Conservation (phyloP, 2,888 invertebrate genomes). For the Plagodis dolabraria region DNA sequence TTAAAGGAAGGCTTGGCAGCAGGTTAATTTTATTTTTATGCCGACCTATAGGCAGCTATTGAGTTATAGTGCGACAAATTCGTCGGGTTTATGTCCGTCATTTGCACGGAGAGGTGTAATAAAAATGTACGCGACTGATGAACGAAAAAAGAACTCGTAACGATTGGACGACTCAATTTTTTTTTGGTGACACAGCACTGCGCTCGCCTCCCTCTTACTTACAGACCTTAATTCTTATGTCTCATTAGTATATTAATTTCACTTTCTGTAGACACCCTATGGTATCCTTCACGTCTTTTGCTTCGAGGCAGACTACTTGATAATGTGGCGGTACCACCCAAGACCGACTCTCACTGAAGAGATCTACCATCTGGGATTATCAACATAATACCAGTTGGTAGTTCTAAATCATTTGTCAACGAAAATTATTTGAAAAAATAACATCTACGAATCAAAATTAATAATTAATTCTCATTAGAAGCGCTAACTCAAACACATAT, state of each 20-base stretch:
- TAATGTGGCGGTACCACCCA: too few relatives aligned
- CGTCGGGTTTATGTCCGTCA: slow-evolving; percentile 6
- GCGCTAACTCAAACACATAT: slow-evolving; percentile 8
- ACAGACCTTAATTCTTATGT: too few relatives aligned
- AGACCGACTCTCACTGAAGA: too few relatives aligned
- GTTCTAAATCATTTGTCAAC: too few relatives aligned
- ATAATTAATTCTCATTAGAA: background rate
- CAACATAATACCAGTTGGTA: too few relatives aligned
- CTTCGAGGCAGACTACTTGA: too few relatives aligned
- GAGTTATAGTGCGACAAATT: slow-evolving; percentile 18
- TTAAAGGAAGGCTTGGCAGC: slow-evolving; percentile 26
- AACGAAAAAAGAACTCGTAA: background rate
- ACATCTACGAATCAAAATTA: background rate
- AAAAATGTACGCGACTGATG: slow-evolving; percentile 1
- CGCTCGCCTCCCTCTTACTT: too few relatives aligned
- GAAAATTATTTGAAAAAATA: background rate
- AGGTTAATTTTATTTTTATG: slow-evolving; percentile 33
- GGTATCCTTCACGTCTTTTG: too few relatives aligned
- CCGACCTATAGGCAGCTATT: slow-evolving; percentile 15
- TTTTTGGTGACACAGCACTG: background rate
- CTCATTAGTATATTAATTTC: too few relatives aligned
- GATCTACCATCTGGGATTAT: too few relatives aligned
- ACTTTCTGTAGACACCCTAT: too few relatives aligned
- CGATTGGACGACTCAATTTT: background rate
- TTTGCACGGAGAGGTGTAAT: background rate